Percentiles rank a stretch among this genome's conserved stretches.
Evolutionary conservation across 2,888 invertebrate species (phyloP).

Genomic region (Villa cingulata): DNA sequence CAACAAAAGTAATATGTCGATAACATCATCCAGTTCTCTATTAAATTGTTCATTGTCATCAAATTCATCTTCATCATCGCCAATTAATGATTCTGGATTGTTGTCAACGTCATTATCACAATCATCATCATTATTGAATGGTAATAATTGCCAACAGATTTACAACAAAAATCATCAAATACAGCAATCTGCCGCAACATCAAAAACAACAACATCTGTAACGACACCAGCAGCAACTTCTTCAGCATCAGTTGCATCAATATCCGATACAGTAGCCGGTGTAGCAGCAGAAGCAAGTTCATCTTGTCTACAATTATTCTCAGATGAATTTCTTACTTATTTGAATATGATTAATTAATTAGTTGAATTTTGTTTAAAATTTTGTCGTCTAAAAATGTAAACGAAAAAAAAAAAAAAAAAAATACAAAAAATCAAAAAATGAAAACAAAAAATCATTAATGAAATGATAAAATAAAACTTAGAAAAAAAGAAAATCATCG

Average conservation of each 20-base stretch:
- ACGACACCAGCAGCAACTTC: conserved; percentile 13
- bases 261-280: background rate
- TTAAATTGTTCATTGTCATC: background rate
- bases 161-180: no score
- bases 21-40: no score
- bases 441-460: no score
- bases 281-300: conserved; percentile 37
- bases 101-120: no score
- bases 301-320: conserved; percentile 46
- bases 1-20: background rate
- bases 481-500: background rate
- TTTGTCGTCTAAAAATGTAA: no score
- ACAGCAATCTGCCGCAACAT: no score
- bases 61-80: background rate
- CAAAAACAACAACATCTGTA: background rate
- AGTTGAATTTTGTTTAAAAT: conserved; percentile 16
- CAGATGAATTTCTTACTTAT: conserved; percentile 48
- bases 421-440: no score
- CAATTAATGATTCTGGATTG: no score
- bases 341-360: conserved; percentile 44
- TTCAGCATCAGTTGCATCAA: conserved; percentile 6
- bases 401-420: no score
- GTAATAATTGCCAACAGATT: no score
- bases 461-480: background rate
- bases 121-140: no score